Conservation (phyloP, 2,888 invertebrate genomes). For the Dendrolimus pini region DNA sequence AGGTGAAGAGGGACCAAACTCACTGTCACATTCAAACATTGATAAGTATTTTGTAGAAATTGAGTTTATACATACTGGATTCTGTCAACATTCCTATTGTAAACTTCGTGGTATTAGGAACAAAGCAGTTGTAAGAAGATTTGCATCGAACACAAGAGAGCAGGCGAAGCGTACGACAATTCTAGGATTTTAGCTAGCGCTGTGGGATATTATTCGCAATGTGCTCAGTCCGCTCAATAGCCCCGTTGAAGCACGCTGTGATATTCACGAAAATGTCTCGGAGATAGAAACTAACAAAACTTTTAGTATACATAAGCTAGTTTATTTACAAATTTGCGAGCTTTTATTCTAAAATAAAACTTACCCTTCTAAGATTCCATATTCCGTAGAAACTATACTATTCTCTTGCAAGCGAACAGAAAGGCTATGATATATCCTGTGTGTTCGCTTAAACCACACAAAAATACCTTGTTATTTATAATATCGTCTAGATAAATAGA, state of each 20-base stretch:
- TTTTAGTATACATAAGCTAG: background rate
- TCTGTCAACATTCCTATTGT: background rate
- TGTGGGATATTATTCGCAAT: constrained; percentile 13
- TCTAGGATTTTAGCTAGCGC: constrained; percentile 5
- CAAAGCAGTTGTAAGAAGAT: constrained; percentile 16
- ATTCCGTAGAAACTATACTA: too few species aligned
- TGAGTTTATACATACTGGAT: background rate
- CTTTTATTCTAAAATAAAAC: too few species aligned
- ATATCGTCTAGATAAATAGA: too few species aligned
- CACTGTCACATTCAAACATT: too few species aligned
- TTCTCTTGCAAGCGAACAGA: too few species aligned
- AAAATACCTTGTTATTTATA: too few species aligned
- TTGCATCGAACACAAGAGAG: constrained; percentile 15
- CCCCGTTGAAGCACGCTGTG: background rate
- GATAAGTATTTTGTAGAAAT: too few species aligned
- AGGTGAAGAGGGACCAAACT: too few species aligned
- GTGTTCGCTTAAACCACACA: too few species aligned
- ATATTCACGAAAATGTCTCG: background rate
- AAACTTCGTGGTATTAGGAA: constrained; percentile 1
- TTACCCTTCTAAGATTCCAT: too few species aligned
- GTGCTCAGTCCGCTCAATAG: constrained; percentile 1
- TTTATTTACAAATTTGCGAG: too few species aligned
- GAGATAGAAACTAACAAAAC: background rate
- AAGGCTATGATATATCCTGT: too few species aligned
- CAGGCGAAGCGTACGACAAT: background rate